Base-by-base conservation (phyloP, 2,888 invertebrate genomes). In the Phymatocera aterrima region DNA sequence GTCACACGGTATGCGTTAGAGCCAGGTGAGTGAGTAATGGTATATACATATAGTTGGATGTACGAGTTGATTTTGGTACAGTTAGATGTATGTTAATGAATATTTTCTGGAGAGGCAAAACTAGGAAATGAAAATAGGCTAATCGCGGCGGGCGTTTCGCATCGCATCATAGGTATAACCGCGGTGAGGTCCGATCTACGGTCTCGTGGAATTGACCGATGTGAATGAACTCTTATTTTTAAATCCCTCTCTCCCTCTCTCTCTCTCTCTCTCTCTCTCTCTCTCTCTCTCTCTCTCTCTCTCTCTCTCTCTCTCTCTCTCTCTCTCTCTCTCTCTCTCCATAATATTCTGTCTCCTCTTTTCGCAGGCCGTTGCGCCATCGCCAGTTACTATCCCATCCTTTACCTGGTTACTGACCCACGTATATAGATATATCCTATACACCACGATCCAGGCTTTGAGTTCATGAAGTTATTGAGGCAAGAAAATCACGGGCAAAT, bases 331-430 rank as follows among this genome's bases (percentile, higher is more conserved):
- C 40, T 40, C 40, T 5, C 40, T 8, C 8, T 40, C 2, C 24
- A n/a, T n/a, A n/a, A n/a, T n/a, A n/a, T n/a, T n/a, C n/a, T n/a
- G n/a, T n/a, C n/a, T n/a, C n/a, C n/a, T n/a, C n/a, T n/a, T n/a
- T n/a, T n/a, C n/a, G n/a, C n/a, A n/a, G n/a, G n/a, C n/a, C 24
- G 28, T 24, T 5, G 10, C 40, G 40, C 40, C 40, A 40, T 40
- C 40, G 40, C 40, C 40, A 40, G 28, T 12, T 28, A 28, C 43
- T 61, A 61, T 18, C 31, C n/a, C 51, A 31, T 61, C 15, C n/a
- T 64, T 3, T 34, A 31, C 51, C 24, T 79, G 80, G 83, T 83
- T 81, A 82, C 78, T 82, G 83, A 82, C 82, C 82, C 82, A 78
- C 77, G 80, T 79, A n/a, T n/a, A n/a, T n/a, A n/a, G n/a, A n/a